Conservation (phyloP, 2,888 invertebrate genomes). For the Spisula subtruncata region DNA sequence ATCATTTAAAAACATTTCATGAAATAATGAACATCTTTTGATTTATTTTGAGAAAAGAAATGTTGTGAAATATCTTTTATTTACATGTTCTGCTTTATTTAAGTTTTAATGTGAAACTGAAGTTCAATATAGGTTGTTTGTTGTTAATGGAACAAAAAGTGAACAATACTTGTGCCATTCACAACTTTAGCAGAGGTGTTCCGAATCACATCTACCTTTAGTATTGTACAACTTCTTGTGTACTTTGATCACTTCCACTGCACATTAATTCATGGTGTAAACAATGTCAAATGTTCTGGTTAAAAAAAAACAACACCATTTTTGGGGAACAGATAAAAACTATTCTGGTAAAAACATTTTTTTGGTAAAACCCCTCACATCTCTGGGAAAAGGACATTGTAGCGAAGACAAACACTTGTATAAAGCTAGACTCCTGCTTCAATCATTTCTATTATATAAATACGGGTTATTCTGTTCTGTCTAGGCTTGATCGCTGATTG, state of each 20-base stretch:
- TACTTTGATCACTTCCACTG: no score
- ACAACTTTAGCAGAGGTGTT: no score
- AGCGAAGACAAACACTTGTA: no score
- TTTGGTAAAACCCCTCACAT: no score
- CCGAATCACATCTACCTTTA: no score
- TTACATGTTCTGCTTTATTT: neutral
- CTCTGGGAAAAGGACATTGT: no score
- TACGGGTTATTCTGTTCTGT: constrained; percentile 21
- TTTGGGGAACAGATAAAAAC: neutral
- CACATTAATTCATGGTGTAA: no score
- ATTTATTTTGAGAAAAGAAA: constrained; percentile 4
- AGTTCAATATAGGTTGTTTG: neutral
- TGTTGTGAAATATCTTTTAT: constrained; percentile 3
- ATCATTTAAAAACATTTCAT: constrained; percentile 24
- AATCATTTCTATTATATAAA: neutral
- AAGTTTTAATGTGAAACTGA: neutral
- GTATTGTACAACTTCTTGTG: no score
- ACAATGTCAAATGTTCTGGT: neutral
- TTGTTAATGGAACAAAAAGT: neutral
- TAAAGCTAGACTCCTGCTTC: neutral
- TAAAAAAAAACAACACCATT: neutral
- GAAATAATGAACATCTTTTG: neutral
- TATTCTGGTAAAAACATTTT: no score
- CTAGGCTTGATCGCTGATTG: neutral
- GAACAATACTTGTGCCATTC: neutral